Evolutionary conservation across 2,797 vertebrate species (phyloP).

Genomic region (Myiotriccus ornatus): DNA sequence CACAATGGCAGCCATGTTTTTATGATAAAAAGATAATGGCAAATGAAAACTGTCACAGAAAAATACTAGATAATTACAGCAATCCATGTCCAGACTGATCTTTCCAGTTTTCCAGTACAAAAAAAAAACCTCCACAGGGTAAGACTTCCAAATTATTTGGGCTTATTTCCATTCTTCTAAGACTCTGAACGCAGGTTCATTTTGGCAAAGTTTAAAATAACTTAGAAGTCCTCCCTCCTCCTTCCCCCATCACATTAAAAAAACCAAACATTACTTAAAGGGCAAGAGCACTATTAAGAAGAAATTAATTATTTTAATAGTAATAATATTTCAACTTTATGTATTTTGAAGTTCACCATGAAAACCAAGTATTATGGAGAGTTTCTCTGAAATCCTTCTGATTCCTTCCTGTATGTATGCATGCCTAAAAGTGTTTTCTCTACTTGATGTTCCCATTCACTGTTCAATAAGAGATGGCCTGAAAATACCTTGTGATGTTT

Average conservation of each 20-base stretch:
- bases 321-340: background rate
- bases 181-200: conserved; percentile 50
- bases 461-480: background rate
- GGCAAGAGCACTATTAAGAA: conserved; percentile 51
- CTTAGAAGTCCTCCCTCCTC: conserved; percentile 53
- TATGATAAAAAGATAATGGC: conserved; percentile 30
- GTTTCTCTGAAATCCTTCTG: background rate
- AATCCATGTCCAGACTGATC: conserved; percentile 4
- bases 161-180: conserved; percentile 44
- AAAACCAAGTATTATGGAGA: background rate
- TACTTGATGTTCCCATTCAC: background rate
- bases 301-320: background rate
- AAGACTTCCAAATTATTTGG: conserved; percentile 40
- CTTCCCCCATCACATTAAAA: conserved; percentile 57
- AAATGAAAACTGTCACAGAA: conserved; percentile 24
- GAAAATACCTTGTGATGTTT: background rate
- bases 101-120: conserved; percentile 1
- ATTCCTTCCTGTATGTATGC: background rate
- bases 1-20: conserved; percentile 55
- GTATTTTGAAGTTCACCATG: background rate
- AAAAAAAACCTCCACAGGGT: background rate
- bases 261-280: conserved; percentile 54
- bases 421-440: background rate
- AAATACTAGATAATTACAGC: conserved; percentile 13
- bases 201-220: conserved; percentile 61